Percentiles rank a stretch among this genome's conserved stretches.
phyloP scores from a whole-genome alignment of 2,888 invertebrate genomes.

The Thysanoteuthis rhombus region DNA sequence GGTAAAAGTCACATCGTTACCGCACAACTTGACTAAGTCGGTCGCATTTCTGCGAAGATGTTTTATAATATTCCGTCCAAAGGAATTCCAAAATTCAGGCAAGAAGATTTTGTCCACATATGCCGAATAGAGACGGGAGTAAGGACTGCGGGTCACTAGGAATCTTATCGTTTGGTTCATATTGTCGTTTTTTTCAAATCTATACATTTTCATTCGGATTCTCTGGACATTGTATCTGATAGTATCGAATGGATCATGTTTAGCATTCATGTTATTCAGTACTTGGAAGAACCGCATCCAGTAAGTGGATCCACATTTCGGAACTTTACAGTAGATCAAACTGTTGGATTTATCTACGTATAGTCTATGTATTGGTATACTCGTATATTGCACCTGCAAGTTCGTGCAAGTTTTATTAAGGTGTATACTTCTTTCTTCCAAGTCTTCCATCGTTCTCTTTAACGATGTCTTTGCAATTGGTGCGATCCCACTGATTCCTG shows the following conservation, averaged over 20 bases:
- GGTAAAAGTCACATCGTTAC: background rate
- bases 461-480: background rate
- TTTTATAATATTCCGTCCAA: background rate
- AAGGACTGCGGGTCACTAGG: background rate
- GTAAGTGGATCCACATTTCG: background rate
- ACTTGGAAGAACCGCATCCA: background rate
- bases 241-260: background rate
- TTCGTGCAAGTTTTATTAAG: background rate
- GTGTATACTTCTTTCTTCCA: background rate
- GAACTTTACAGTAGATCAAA: background rate
- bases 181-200: background rate
- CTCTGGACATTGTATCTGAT: background rate
- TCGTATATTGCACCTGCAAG: background rate
- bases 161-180: background rate
- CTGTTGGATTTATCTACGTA: background rate
- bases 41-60: background rate
- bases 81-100: background rate
- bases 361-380: background rate
- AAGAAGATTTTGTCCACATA: background rate
- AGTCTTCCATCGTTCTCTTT: background rate
- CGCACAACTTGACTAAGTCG: background rate
- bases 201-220: background rate
- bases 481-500: background rate
- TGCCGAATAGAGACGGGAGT: background rate
- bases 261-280: background rate